Percentiles rank a stretch among this genome's conserved stretches.
Conservation (phyloP, 2,888 invertebrate genomes). For the Xanthorhoe spadicearia region DNA sequence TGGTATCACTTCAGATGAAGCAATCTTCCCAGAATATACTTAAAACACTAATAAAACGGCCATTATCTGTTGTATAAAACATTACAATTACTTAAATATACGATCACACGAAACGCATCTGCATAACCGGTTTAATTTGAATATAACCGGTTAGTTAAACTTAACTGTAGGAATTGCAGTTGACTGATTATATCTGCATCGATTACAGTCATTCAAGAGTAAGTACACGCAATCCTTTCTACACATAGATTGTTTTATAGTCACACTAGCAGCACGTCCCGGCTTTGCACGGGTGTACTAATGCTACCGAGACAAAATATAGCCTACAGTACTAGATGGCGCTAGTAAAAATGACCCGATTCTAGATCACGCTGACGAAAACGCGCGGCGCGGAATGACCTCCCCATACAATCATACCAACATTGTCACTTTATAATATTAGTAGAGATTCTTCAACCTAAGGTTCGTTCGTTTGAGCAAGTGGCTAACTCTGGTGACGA, state of each 20-base stretch:
- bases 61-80: conserved; percentile 15
- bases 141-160: conserved; percentile 5
- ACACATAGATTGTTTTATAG: not conserved
- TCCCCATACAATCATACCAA: too few species aligned
- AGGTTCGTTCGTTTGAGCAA: too few species aligned
- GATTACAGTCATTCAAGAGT: conserved; percentile 15
- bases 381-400: too few species aligned
- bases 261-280: too few species aligned
- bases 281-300: too few species aligned
- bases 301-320: too few species aligned
- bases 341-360: too few species aligned
- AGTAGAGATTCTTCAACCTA: too few species aligned
- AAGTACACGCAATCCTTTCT: conserved; percentile 9
- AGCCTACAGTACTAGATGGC: too few species aligned
- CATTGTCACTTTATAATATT: too few species aligned
- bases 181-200: conserved; percentile 10
- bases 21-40: not conserved
- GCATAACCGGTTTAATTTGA: conserved; percentile 20
- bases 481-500: too few species aligned
- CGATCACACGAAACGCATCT: conserved; percentile 18
- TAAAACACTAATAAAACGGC: not conserved
- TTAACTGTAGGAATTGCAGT: conserved; percentile 14
- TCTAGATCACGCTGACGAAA: too few species aligned
- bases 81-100: conserved; percentile 21
- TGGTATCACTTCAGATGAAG: not conserved